A percentile compares a stretch with the other conserved stretches of the same genome.
phyloP scores from a whole-genome alignment of 2,113 vertebrate species.

The Macrotus californicus region DNA sequence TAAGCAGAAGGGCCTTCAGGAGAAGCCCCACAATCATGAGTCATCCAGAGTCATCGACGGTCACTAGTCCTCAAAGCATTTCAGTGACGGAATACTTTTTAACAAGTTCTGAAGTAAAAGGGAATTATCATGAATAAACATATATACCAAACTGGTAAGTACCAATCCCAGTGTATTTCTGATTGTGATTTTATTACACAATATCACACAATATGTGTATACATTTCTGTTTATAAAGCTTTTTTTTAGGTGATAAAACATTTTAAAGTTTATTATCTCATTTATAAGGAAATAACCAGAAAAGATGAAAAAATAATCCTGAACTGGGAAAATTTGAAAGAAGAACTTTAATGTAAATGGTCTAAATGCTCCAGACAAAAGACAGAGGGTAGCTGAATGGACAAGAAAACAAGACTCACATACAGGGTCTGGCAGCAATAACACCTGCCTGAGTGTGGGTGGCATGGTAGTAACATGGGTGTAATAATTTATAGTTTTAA shows the following conservation, averaged over 20 bases:
- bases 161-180: background rate
- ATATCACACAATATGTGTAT: background rate
- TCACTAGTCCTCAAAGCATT: background rate
- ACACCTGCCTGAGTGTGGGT: too few species aligned
- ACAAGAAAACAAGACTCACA: too few species aligned
- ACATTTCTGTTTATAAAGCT: background rate
- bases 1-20: background rate
- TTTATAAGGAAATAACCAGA: constrained; percentile 9
- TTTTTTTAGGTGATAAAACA: background rate
- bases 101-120: background rate
- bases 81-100: background rate
- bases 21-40: background rate
- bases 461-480: too few species aligned
- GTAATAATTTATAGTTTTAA: too few species aligned
- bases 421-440: too few species aligned
- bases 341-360: background rate
- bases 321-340: constrained; percentile 12
- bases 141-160: background rate
- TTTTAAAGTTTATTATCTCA: constrained; percentile 4
- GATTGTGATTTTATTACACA: background rate
- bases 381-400: too few species aligned
- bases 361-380: too few species aligned
- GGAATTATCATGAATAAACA: background rate
- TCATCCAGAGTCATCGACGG: background rate
- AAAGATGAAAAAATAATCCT: background rate